These are phyloP conservation scores for Myoxocephalus aenaeus DNA, from an alignment of 2,797 vertebrate species.

Conservation along the genomic window DNA sequence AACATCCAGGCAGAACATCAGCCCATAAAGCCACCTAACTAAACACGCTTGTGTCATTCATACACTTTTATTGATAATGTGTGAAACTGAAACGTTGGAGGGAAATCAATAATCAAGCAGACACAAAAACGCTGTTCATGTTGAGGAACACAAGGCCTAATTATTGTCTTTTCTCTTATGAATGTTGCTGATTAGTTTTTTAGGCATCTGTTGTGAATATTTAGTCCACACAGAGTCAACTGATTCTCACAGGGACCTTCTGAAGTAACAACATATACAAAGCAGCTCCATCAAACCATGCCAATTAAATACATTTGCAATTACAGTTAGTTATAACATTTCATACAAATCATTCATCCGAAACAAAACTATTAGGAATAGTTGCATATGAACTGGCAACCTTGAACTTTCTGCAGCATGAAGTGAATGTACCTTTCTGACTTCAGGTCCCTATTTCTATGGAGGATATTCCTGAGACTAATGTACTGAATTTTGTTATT, in stretches of 20 bases:
- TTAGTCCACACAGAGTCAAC: neutral
- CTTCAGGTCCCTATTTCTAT: too few relatives aligned
- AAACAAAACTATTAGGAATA: too few relatives aligned
- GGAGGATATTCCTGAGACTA: too few relatives aligned
- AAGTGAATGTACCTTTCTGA: too few relatives aligned
- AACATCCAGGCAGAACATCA: too few relatives aligned
- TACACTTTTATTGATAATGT: too few relatives aligned
- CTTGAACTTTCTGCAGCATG: too few relatives aligned
- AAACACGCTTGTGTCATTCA: too few relatives aligned
- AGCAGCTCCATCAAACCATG: neutral
- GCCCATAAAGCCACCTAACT: too few relatives aligned
- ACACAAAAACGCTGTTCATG: neutral
- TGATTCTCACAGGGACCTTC: neutral
- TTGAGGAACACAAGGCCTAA: neutral
- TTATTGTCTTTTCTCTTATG: neutral
- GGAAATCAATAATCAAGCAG: too few relatives aligned
- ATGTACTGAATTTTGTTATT: neutral
- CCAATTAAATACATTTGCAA: neutral
- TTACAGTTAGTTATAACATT: neutral
- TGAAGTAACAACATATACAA: neutral
- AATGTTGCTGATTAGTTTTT: neutral
- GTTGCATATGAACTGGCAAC: neutral
- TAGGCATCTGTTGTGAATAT: neutral
- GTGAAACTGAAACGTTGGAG: too few relatives aligned
- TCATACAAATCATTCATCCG: neutral